Evolutionary conservation across 2,113 vertebrate genomes (phyloP).

Genomic region (Takifugu bimaculatus): DNA sequence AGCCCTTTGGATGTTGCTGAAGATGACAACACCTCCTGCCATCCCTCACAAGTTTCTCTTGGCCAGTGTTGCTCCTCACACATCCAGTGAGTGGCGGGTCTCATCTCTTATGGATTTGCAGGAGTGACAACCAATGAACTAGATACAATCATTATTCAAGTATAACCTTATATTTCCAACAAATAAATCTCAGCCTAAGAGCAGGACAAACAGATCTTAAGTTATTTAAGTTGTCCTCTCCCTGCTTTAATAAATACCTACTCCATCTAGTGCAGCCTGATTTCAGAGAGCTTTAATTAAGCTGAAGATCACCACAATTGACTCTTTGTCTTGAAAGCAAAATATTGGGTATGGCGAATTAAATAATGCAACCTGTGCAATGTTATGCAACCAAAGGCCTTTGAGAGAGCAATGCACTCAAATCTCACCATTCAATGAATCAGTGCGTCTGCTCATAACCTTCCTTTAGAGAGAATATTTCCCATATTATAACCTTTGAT

Average conservation of each 20-base stretch:
- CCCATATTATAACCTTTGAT: not conserved
- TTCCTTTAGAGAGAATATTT: not conserved
- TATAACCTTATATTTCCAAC: too few species aligned
- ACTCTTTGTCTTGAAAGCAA: constrained; percentile 7
- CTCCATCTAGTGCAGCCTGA: constrained; percentile 37
- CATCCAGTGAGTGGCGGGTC: too few species aligned
- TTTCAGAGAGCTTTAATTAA: constrained; percentile 18
- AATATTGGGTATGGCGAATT: not conserved
- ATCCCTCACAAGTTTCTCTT: not conserved
- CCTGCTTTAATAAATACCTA: constrained; percentile 63
- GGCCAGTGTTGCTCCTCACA: too few species aligned
- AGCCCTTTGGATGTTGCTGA: not conserved
- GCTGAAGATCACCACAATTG: constrained; percentile 24
- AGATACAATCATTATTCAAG: too few species aligned
- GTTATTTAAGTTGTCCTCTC: constrained; percentile 34
- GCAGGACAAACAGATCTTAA: too few species aligned
- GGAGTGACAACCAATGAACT: too few species aligned
- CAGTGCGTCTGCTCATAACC: not conserved
- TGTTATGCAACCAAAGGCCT: too few species aligned
- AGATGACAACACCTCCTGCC: not conserved
- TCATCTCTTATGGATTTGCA: too few species aligned
- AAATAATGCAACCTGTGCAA: too few species aligned
- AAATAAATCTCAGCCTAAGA: too few species aligned
- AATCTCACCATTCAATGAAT: not conserved
- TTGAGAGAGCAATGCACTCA: not conserved